Base-by-base conservation (phyloP, 2,797 vertebrate genomes). In the Acanthopagrus latus region DNA sequence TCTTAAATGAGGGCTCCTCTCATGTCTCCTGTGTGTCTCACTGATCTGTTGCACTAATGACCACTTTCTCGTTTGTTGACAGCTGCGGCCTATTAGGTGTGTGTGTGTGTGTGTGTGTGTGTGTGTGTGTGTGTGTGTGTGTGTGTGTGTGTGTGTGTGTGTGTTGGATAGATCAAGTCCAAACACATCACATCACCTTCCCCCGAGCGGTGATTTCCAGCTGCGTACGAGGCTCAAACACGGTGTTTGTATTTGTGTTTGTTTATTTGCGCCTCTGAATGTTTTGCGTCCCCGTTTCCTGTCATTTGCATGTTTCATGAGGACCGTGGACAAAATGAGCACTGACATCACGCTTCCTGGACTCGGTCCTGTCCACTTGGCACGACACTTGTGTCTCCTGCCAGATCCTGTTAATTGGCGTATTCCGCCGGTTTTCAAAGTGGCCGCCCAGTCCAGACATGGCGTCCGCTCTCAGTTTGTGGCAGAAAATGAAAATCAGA, bases 51-150 rank as follows among this genome's bases (percentile, higher is more conserved):
- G 63, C 78, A 48, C 78, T 84, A 81, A 85, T 57, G 67, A 82
- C 67, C 48, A 3, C 75, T 68, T 73, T 64, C 50, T 67, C 69
- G 64, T 82, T 67, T 73, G 71, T 72, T 82, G 86, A 86, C 87
- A 90, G 81, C 79, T 73, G 80, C 69, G 80, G 54, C 66, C 73
- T 85, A 83, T 92, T 88, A 90, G 68, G 72, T 69, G 76, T 59
- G 75, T 81, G 76, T 76, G n/a, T n/a, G n/a, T n/a, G n/a, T n/a
- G n/a, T n/a, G n/a, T n/a, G n/a, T n/a, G n/a, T n/a, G n/a, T n/a
- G n/a, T 79, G 68, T 65, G 52, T 33, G 3, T 38, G 33, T 33
- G 33, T 8, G 6, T 33, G 8, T 38, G 3, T 29, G 3, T 29
- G 29, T 29, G 33, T 33, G 33, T 33, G 33, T 33, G 33, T 33